phyloP scores from a whole-genome alignment of 2,113 vertebrate genomes.

The Solenodon paradoxus region DNA sequence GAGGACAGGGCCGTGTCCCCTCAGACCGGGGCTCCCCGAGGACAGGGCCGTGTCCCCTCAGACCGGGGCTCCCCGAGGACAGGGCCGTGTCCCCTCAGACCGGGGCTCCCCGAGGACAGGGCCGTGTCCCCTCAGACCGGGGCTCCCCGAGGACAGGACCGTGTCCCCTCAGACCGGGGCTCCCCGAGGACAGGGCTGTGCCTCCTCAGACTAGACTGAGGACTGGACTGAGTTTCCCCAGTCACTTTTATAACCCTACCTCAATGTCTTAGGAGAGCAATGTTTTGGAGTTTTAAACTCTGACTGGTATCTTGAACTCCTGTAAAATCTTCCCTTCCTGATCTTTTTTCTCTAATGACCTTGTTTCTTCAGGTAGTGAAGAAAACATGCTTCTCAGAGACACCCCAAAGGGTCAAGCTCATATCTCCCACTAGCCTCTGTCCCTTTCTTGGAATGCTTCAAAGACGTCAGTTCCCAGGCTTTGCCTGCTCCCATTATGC shows the following conservation, averaged over 20 bases:
- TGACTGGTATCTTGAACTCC: neutral
- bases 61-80: neutral
- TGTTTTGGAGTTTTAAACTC: neutral
- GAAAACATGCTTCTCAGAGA: neutral
- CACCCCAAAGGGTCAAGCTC: neutral
- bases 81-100: neutral
- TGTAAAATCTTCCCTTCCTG: neutral
- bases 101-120: neutral
- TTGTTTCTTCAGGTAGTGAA: neutral
- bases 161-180: neutral
- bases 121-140: neutral
- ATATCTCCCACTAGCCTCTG: neutral
- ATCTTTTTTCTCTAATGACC: neutral
- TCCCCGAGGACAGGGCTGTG: neutral
- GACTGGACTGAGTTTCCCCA: neutral
- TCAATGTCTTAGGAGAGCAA: neutral
- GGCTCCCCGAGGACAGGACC: neutral
- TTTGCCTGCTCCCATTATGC: neutral
- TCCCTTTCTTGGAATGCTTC: neutral
- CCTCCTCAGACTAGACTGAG: neutral
- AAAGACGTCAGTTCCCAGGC: conserved; percentile 30
- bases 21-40: neutral
- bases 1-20: neutral
- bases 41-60: neutral
- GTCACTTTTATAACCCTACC: neutral